Percentiles rank a stretch among this genome's conserved stretches.
Evolutionary conservation across 2,888 invertebrate genomes (phyloP).

Genomic region (Mayetiola destructor): DNA sequence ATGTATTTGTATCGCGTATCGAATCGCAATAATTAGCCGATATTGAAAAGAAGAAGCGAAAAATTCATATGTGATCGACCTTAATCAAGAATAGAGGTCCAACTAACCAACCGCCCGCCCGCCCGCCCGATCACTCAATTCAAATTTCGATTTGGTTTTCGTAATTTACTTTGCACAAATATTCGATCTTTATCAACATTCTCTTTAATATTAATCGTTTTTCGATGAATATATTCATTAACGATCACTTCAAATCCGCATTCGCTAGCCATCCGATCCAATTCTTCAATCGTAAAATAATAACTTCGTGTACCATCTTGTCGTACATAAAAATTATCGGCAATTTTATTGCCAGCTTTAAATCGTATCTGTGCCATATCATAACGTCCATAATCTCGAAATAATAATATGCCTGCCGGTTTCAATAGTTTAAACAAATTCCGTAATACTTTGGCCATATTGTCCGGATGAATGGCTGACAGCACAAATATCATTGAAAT

Average conservation of each 20-base stretch:
- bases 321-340: conserved; percentile 85
- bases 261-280: conserved; percentile 46
- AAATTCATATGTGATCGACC: no score
- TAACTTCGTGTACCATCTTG: conserved; percentile 92
- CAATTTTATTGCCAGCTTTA: conserved; percentile 79
- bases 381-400: conserved; percentile 87
- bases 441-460: conserved; percentile 47
- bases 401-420: conserved; percentile 66
- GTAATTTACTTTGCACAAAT: conserved; percentile 83
- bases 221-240: conserved; percentile 67
- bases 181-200: conserved; percentile 79
- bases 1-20: no score
- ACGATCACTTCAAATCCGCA: conserved; percentile 55
- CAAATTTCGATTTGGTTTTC: conserved; percentile 32
- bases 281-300: conserved; percentile 61
- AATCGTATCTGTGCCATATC: conserved; percentile 95
- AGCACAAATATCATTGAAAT: conserved; percentile 87
- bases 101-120: no score
- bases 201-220: conserved; percentile 87
- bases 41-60: no score
- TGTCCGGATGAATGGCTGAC: conserved; percentile 82
- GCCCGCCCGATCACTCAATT: no score
- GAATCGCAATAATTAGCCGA: no score
- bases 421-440: conserved; percentile 52
- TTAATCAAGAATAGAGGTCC: no score